These are phyloP conservation scores for Alaudala cheleensis DNA, from an alignment of 2,113 vertebrate species.

Conservation along the genomic window DNA sequence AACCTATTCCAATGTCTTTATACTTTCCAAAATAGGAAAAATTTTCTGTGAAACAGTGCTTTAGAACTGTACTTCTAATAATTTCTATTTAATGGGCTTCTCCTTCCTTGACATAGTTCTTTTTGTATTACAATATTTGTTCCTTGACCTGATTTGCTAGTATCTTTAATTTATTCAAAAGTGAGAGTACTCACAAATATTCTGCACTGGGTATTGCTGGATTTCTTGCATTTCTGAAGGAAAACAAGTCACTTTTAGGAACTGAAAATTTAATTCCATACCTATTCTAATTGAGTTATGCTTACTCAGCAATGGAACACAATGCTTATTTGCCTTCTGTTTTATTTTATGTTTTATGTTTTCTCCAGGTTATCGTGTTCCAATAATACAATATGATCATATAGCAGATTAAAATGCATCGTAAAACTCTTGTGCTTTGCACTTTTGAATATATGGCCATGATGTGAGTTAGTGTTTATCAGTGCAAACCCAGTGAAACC, in stretches of 20 bases:
- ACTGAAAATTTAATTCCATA: neutral
- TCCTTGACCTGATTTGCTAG: neutral
- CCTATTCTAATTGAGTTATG: neutral
- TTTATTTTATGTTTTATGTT: neutral
- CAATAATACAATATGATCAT: neutral
- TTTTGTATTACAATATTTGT: neutral
- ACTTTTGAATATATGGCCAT: neutral
- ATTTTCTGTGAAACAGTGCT: neutral
- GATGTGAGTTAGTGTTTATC: neutral
- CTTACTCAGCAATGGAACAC: neutral
- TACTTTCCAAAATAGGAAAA: neutral
- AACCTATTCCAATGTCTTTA: neutral
- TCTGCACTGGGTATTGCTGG: neutral
- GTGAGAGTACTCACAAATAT: neutral
- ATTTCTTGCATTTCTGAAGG: neutral
- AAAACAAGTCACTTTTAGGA: neutral
- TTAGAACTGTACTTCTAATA: neutral
- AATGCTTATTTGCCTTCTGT: neutral
- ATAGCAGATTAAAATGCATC: neutral
- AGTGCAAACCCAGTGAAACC: neutral
- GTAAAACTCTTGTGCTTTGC: neutral
- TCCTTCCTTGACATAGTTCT: neutral
- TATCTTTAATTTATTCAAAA: neutral
- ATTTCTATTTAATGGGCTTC: neutral
- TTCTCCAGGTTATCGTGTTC: neutral